These are phyloP conservation scores for Pseudomyrmex gracilis DNA, from an alignment of 1,140 invertebrate genomes.

Conservation along the genomic window DNA sequence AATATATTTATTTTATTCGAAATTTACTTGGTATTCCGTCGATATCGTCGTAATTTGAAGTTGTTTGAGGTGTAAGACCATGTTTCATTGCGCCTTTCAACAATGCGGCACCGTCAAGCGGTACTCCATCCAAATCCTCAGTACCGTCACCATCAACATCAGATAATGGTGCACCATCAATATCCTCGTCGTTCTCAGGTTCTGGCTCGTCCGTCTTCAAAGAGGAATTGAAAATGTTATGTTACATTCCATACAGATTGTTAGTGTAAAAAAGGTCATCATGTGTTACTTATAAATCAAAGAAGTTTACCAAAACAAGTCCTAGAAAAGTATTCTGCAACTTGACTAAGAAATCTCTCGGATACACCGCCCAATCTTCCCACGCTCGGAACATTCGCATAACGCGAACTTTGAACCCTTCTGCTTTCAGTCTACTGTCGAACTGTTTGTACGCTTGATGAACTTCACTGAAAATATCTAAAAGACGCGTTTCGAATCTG, in stretches of 20 bases:
- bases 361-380: slow-evolving; percentile 99
- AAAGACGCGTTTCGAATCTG: slow-evolving; percentile 94
- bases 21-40: slow-evolving; percentile 91
- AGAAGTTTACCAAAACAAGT: slow-evolving; percentile 78
- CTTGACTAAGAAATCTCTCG: slow-evolving; percentile 96
- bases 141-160: slow-evolving; percentile 87
- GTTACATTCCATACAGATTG: neutral
- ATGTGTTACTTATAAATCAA: neutral
- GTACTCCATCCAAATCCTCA: slow-evolving; percentile 92
- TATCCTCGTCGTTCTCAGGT: slow-evolving; percentile 86
- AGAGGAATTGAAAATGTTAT: slow-evolving; percentile 28
- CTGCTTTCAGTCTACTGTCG: slow-evolving; percentile 96
- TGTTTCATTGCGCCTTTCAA: slow-evolving; percentile 89
- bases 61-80: slow-evolving; percentile 83
- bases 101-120: slow-evolving; percentile 93
- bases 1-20: slow-evolving; percentile 14
- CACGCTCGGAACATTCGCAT: slow-evolving; percentile 97
- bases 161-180: slow-evolving; percentile 89
- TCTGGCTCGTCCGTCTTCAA: slow-evolving; percentile 81
- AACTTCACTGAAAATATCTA: slow-evolving; percentile 94
- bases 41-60: slow-evolving; percentile 88
- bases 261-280: neutral
- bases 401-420: slow-evolving; percentile 98
- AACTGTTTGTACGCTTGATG: slow-evolving; percentile 92
- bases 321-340: slow-evolving; percentile 97